Percentiles rank a stretch among this genome's conserved stretches.
Evolutionary conservation across 2,113 vertebrate genomes (phyloP).

Genomic region (Shinisaurus crocodilurus): DNA sequence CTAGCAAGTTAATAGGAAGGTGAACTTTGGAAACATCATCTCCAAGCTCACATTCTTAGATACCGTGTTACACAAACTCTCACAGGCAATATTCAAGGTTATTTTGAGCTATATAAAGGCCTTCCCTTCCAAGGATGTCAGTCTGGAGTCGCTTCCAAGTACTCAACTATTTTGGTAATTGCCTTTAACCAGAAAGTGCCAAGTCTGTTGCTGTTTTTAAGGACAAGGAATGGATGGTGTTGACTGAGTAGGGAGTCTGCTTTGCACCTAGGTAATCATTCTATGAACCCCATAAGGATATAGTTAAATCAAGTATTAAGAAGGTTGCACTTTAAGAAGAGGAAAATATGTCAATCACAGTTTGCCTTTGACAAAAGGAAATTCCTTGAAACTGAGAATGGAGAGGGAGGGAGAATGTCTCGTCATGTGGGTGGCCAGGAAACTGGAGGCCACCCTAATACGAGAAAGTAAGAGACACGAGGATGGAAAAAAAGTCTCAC

Average conservation of each 20-base stretch:
- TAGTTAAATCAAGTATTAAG: slow-evolving; percentile 80
- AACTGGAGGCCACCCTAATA: slow-evolving; percentile 85
- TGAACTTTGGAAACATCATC: not conserved
- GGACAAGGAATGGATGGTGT: slow-evolving; percentile 23
- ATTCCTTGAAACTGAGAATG: slow-evolving; percentile 84
- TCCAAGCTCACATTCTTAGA: not conserved
- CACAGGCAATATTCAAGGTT: too few relatives aligned
- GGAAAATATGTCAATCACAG: slow-evolving; percentile 84
- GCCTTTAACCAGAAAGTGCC: not conserved
- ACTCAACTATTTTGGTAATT: slow-evolving; percentile 49
- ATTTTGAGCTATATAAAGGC: not conserved
- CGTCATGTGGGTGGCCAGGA: slow-evolving; percentile 90
- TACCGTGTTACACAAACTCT: not conserved
- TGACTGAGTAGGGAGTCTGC: slow-evolving; percentile 62
- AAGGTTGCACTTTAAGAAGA: slow-evolving; percentile 79
- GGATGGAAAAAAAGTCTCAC: slow-evolving; percentile 55
- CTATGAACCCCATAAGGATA: slow-evolving; percentile 79
- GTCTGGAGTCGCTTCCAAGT: slow-evolving; percentile 36
- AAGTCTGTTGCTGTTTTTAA: slow-evolving; percentile 14
- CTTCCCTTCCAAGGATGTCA: slow-evolving; percentile 25
- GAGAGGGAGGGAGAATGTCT: slow-evolving; percentile 81
- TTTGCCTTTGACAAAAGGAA: slow-evolving; percentile 86
- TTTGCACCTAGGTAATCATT: slow-evolving; percentile 78
- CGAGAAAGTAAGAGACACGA: slow-evolving; percentile 70
- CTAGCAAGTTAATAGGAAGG: not conserved